Evolutionary conservation across 2,888 invertebrate genomes (phyloP).

Genomic region (Caenorhabditis sulstoni): DNA sequence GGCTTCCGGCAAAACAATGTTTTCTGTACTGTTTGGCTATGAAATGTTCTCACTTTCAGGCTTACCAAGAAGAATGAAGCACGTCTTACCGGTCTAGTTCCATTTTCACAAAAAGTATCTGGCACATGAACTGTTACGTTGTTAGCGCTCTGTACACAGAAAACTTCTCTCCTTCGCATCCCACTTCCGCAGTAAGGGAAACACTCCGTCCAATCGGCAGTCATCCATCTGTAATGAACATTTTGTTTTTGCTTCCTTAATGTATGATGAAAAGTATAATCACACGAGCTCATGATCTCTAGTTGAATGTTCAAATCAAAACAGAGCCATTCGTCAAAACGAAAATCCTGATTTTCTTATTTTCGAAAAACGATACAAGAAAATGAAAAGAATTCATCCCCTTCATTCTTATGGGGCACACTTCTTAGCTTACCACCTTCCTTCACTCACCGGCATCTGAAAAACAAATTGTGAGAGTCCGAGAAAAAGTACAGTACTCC

Average conservation of each 20-base stretch:
- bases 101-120: slow-evolving; percentile 63
- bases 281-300: too few relatives aligned
- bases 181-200: slow-evolving; percentile 94
- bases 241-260: too few relatives aligned
- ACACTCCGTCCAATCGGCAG: slow-evolving; percentile 94
- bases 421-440: slow-evolving; percentile 46
- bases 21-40: too few relatives aligned
- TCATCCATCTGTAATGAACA: slow-evolving; percentile 89
- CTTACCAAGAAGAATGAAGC: too few relatives aligned
- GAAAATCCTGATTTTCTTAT: neutral
- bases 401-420: slow-evolving; percentile 58
- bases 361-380: slow-evolving; percentile 8
- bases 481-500: too few relatives aligned
- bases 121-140: slow-evolving; percentile 65
- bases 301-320: neutral
- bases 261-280: too few relatives aligned
- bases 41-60: too few relatives aligned
- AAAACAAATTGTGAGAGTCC: neutral
- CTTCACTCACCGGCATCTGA: slow-evolving; percentile 62
- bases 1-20: too few relatives aligned
- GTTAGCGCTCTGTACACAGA: slow-evolving; percentile 84
- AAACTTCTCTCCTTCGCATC: slow-evolving; percentile 89
- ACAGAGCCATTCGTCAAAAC: slow-evolving; percentile 28
- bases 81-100: slow-evolving; percentile 64
- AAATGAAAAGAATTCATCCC: slow-evolving; percentile 49